Evolutionary conservation across 2,797 vertebrate genomes (phyloP).

Genomic region (Valencia hispanica): DNA sequence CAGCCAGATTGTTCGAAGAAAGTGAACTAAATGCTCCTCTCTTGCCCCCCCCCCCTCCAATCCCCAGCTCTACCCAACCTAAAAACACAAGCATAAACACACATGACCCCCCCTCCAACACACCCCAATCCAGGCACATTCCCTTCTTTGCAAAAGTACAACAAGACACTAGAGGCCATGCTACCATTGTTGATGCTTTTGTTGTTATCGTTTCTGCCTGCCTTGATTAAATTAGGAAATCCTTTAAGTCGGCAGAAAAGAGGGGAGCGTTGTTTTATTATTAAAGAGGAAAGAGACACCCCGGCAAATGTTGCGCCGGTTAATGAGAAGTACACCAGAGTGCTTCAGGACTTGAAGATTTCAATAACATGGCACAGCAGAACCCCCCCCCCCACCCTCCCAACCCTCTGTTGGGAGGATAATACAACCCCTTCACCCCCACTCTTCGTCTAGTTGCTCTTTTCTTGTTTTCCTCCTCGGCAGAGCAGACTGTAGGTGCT

Average conservation of each 20-base stretch:
- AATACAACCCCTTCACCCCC: conserved; percentile 58
- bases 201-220: conserved; percentile 79
- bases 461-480: conserved; percentile 68
- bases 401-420: conserved; percentile 56
- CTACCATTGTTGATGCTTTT: conserved; percentile 77
- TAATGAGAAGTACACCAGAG: conserved; percentile 80
- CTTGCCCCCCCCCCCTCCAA: conserved; percentile 7
- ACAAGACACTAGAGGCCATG: conserved; percentile 77
- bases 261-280: conserved; percentile 78
- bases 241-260: conserved; percentile 81
- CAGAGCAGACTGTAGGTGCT: conserved; percentile 68
- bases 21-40: conserved; percentile 32
- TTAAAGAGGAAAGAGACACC: conserved; percentile 80
- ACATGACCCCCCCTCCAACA: conserved; percentile 27
- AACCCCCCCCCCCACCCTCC: conserved; percentile 4
- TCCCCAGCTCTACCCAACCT: conserved; percentile 19
- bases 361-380: conserved; percentile 77
- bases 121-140: conserved; percentile 52
- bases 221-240: conserved; percentile 81
- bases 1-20: conserved; percentile 33
- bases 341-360: conserved; percentile 80
- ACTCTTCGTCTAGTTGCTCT: conserved; percentile 51
- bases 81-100: conserved; percentile 6
- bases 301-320: conserved; percentile 69
- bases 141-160: conserved; percentile 62